phyloP scores from a whole-genome alignment of 2,888 invertebrate species.

The Opisthograptis luteolata region DNA sequence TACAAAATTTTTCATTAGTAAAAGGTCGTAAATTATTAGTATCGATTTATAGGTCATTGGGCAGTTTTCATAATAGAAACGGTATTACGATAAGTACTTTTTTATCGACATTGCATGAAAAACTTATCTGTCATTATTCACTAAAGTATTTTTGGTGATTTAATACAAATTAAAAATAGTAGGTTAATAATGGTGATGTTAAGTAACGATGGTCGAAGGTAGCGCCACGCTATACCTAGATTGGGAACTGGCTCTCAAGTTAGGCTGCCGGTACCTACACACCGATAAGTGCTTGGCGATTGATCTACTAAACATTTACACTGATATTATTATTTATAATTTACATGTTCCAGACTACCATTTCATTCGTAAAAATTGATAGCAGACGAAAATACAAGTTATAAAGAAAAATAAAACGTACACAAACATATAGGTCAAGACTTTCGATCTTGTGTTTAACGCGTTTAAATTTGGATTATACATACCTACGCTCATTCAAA shows the following conservation, averaged over 20 bases:
- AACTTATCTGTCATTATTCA: too few relatives aligned
- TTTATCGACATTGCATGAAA: too few relatives aligned
- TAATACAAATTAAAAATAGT: too few relatives aligned
- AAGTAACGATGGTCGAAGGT: too few relatives aligned
- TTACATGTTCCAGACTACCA: slow-evolving; percentile 8
- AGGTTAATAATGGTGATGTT: too few relatives aligned
- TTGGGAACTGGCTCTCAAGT: too few relatives aligned
- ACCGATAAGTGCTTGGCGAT: too few relatives aligned
- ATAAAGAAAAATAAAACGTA: slow-evolving; percentile 35
- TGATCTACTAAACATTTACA: background rate
- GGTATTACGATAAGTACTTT: background rate
- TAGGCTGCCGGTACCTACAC: too few relatives aligned
- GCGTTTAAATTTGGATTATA: slow-evolving; percentile 44
- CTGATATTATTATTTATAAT: too few relatives aligned
- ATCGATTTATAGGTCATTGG: background rate
- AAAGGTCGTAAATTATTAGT: background rate
- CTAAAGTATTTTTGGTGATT: too few relatives aligned
- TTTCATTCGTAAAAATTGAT: slow-evolving; percentile 10
- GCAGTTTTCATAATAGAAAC: background rate
- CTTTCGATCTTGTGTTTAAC: slow-evolving; percentile 47
- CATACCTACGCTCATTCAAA: slow-evolving; percentile 40
- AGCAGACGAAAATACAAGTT: slow-evolving; percentile 22
- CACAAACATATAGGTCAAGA: slow-evolving; percentile 53
- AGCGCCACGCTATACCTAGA: too few relatives aligned
- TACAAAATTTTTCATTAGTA: background rate